Percentiles rank a stretch among this genome's conserved stretches.
These are phyloP conservation scores for Nomada fucata DNA, from an alignment of 2,888 invertebrate genomes.

Conservation along the genomic window DNA sequence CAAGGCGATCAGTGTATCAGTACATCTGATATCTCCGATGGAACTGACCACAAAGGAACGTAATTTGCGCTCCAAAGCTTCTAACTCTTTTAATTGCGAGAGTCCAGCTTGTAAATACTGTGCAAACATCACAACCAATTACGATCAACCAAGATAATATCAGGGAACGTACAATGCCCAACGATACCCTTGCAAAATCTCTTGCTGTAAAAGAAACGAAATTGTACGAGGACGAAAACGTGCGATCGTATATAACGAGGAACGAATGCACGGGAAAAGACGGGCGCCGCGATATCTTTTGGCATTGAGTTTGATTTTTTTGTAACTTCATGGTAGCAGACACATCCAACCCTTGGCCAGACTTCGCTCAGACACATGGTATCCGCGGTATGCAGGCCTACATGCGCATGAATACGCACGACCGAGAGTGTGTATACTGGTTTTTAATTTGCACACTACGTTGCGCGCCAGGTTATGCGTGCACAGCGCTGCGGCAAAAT, in stretches of 20 bases:
- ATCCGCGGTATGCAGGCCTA: conserved; percentile 31
- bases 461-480: conserved; percentile 40
- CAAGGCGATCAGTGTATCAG: neutral
- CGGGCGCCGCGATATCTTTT: neutral
- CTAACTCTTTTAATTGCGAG: neutral
- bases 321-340: conserved; percentile 32
- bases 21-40: neutral
- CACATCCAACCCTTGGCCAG: conserved; percentile 39
- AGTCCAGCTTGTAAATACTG: neutral
- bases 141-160: conserved; percentile 24
- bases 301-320: conserved; percentile 36
- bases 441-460: conserved; percentile 47
- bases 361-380: conserved; percentile 39
- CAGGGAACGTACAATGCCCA: neutral
- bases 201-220: conserved; percentile 8
- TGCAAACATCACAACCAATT: conserved; percentile 15
- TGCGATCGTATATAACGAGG: conserved; percentile 2
- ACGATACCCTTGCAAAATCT: conserved; percentile 7
- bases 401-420: conserved; percentile 30
- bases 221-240: conserved; percentile 10
- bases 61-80: neutral
- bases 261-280: conserved; percentile 1
- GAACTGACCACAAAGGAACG: neutral
- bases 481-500: conserved; percentile 33
- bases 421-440: neutral